These are phyloP conservation scores for Trachelipus rathkii DNA, from an alignment of 1,140 invertebrate genomes.

Conservation along the genomic window DNA sequence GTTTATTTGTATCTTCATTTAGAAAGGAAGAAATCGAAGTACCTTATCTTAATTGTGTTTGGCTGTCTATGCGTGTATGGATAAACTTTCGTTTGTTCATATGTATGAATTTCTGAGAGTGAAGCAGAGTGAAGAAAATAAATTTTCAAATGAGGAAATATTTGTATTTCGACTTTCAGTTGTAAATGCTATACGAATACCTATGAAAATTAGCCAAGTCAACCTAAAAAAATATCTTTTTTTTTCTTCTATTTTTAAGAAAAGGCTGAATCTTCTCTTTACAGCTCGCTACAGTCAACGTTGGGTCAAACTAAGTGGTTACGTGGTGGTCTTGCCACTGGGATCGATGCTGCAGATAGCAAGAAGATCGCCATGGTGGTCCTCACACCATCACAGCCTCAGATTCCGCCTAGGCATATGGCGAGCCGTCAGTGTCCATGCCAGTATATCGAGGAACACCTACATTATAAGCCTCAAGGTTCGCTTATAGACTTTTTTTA, in stretches of 20 bases:
- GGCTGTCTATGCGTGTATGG: too few relatives aligned
- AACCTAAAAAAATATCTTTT: constrained; percentile 29
- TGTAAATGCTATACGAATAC: too few relatives aligned
- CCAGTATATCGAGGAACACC: constrained; percentile 84
- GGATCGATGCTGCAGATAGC: constrained; percentile 51
- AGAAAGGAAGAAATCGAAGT: too few relatives aligned
- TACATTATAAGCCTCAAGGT: constrained; percentile 79
- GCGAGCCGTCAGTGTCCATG: constrained; percentile 77
- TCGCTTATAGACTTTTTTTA: constrained; percentile 53
- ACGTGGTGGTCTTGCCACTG: constrained; percentile 61
- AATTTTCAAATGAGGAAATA: too few relatives aligned
- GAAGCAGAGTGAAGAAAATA: too few relatives aligned
- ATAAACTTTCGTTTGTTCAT: too few relatives aligned
- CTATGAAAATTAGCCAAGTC: background rate
- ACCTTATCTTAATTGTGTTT: too few relatives aligned
- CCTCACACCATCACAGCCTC: constrained; percentile 44
- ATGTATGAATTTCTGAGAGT: too few relatives aligned
- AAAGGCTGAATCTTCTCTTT: constrained; percentile 59
- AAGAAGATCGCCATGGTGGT: constrained; percentile 53
- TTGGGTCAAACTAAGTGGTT: constrained; percentile 85
- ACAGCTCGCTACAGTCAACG: constrained; percentile 83
- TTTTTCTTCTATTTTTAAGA: constrained; percentile 47
- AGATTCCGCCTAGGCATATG: constrained; percentile 71
- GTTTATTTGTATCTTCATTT: too few relatives aligned
- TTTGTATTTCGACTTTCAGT: too few relatives aligned